A percentile compares a stretch with the other conserved stretches of the same genome.
Evolutionary conservation across 2,888 invertebrate genomes (phyloP).

Genomic region (Phorcus lineatus): DNA sequence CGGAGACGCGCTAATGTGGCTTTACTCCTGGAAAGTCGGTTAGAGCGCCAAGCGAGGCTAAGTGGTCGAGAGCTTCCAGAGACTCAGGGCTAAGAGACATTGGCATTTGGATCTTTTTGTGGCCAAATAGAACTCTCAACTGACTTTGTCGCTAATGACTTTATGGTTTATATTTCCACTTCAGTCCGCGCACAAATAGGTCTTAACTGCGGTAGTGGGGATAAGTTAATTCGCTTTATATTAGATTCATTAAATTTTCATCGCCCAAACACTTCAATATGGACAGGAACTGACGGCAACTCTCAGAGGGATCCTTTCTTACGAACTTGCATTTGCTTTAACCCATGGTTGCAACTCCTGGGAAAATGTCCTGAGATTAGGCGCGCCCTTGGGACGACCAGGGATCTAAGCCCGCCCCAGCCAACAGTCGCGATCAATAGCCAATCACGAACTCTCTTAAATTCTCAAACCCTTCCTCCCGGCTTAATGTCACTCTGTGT

Average conservation of each 20-base stretch:
- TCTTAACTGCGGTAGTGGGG: conserved; percentile 33
- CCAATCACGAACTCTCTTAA: conserved; percentile 11
- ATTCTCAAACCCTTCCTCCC: conserved; percentile 26
- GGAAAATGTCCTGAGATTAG: not conserved
- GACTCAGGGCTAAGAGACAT: conserved; percentile 39
- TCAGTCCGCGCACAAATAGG: conserved; percentile 36
- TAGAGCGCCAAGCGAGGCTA: not conserved
- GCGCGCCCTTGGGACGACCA: not conserved
- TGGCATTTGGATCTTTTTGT: conserved; percentile 39
- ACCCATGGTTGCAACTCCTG: not conserved
- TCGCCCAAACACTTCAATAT: conserved; percentile 41
- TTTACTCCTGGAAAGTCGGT: not conserved
- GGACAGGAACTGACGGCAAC: conserved; percentile 35
- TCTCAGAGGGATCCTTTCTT: not conserved
- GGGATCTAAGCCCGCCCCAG: not conserved
- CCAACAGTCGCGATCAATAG: not conserved
- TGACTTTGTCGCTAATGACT: conserved; percentile 37
- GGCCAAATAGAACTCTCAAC: conserved; percentile 15
- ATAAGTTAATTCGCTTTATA: conserved; percentile 50
- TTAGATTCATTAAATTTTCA: conserved; percentile 53
- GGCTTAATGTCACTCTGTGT: not conserved
- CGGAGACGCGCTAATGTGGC: not conserved
- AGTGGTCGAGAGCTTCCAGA: not conserved
- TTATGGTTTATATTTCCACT: conserved; percentile 38
- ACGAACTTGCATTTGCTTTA: conserved; percentile 22